phyloP scores from a whole-genome alignment of 2,113 vertebrate genomes.

The Fregetta grallaria region DNA sequence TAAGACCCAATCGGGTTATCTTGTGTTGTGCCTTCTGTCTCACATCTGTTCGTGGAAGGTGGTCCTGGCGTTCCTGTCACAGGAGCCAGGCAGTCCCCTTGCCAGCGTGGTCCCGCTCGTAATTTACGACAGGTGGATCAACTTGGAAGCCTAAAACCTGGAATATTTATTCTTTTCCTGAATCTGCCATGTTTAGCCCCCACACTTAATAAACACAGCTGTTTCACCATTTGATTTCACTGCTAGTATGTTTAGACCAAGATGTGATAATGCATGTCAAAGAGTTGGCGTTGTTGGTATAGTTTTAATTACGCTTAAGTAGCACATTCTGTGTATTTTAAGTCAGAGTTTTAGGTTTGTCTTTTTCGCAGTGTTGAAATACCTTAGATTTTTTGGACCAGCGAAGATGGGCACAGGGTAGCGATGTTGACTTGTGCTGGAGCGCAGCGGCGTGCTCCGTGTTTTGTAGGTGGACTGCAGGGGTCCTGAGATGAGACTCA shows the following conservation, averaged over 20 bases:
- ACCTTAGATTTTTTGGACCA: neutral
- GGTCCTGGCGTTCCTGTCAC: neutral
- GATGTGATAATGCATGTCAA: neutral
- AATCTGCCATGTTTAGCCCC: neutral
- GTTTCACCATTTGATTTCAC: neutral
- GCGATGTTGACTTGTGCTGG: neutral
- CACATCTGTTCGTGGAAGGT: neutral
- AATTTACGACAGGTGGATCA: neutral
- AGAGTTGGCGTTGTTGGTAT: neutral
- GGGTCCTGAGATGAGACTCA: neutral
- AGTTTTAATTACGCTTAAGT: neutral
- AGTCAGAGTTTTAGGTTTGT: neutral
- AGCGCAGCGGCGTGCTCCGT: fast-evolving
- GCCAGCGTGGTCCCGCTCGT: neutral
- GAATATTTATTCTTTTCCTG: neutral
- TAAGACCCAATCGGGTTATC: neutral
- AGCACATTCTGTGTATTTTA: neutral
- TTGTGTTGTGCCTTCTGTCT: neutral
- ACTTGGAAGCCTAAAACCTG: neutral
- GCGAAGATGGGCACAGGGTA: too few species aligned
- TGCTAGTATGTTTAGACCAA: neutral
- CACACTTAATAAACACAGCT: neutral
- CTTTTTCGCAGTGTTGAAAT: neutral
- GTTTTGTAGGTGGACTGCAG: neutral
- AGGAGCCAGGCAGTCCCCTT: neutral